Evolutionary conservation across 2,797 vertebrate genomes (phyloP).

Genomic region (Arctocebus calabarensis): DNA sequence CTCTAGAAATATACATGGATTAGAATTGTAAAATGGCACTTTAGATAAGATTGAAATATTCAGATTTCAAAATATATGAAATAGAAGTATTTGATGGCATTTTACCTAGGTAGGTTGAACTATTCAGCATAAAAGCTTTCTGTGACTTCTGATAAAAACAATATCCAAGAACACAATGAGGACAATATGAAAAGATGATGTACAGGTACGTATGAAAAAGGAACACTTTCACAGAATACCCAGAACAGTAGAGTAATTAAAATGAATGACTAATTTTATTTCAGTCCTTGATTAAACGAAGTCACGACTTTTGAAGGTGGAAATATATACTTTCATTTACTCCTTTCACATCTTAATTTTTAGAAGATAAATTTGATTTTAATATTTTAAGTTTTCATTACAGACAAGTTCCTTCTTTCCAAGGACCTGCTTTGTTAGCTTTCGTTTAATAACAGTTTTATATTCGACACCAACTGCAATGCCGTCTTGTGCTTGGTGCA

Average conservation of each 20-base stretch:
- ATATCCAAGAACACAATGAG: background rate
- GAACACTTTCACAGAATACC: background rate
- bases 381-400: slow-evolving; percentile 22
- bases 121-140: background rate
- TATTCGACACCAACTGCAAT: slow-evolving; percentile 44
- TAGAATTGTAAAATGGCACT: background rate
- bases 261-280: slow-evolving; percentile 26
- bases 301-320: background rate
- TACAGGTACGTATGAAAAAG: background rate
- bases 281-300: background rate
- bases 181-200: background rate
- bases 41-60: background rate
- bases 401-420: slow-evolving; percentile 60
- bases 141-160: slow-evolving; percentile 39
- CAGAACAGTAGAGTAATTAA: slow-evolving; percentile 5
- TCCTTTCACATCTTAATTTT: slow-evolving; percentile 44
- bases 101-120: background rate
- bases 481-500: background rate
- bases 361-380: slow-evolving; percentile 34
- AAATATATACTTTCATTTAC: slow-evolving; percentile 18
- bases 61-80: background rate
- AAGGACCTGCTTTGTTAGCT: slow-evolving; percentile 71
- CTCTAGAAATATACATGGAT: background rate
- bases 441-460: slow-evolving; percentile 57
- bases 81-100: background rate